Evolutionary conservation across 2,888 invertebrate genomes (phyloP), one percentile per base, ranked within the genome.

Genomic region (Melieria picta): DNA sequence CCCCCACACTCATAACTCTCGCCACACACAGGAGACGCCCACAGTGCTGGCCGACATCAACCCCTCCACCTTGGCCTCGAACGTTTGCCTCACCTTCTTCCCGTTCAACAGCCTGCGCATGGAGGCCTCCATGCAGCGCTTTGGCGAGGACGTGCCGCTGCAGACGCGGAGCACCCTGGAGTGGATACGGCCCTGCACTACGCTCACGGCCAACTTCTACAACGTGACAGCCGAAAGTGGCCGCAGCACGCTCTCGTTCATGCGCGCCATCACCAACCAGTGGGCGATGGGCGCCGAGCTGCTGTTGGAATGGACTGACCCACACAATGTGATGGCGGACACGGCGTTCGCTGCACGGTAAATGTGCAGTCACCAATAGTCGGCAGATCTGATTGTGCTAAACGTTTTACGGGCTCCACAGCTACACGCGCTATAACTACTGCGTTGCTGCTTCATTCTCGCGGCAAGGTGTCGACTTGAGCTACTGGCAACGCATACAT

Each of bases 401-500:
- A 30, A 30, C 30, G 30, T 30, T 30, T 30, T 3, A 30, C 1
- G 9, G 9, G n/a, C 4, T 16, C 16, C 30, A 11, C 58, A 85
- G 85, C 58, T 85, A 86, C 69, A 76, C 77, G 4, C 79, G 80
- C n/a, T 78, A 83, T 69, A 79, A 80, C 16, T 82, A 80, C 58
- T 79, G 83, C 3, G 47, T 84, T 48, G 86, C 86, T 5, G 79
- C 84, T n/a, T 82, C 85, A 0, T 76, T 80, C 6, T 86, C 87
- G 3, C 77, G 79, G 0, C 80, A 80, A 50, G 86, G 85, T 1
- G 78, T 87, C 45, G 86, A 87, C 73, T 75, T 85, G 3, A 87
- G 85, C 77, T 85, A 84, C 69, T 87, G 87, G 87, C 85, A 84
- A 47, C 84, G 85, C 9, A 77, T 87, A 42, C 82, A 86, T 78